These are phyloP conservation scores for Brachyalestes nurse DNA, from an alignment of 2,797 vertebrate species.

Conservation along the genomic window DNA sequence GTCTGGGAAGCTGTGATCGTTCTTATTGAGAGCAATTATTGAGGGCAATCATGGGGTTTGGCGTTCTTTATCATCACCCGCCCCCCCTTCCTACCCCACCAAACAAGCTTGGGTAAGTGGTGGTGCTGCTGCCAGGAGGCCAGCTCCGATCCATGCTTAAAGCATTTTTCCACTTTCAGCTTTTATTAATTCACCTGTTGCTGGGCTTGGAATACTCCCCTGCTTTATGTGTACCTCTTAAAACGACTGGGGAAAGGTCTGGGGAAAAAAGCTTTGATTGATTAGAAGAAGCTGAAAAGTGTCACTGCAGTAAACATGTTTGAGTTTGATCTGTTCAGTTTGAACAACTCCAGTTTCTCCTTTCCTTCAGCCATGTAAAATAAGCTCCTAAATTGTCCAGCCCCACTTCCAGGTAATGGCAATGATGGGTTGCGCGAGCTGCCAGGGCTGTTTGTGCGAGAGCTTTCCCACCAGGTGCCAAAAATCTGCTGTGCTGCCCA, in stretches of 20 bases:
- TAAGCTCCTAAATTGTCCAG: slow-evolving; percentile 21
- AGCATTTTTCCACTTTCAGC: slow-evolving; percentile 13
- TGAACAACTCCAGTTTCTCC: neutral
- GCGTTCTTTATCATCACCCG: slow-evolving; percentile 33
- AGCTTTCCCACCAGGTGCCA: slow-evolving; percentile 30
- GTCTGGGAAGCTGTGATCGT: slow-evolving; percentile 58
- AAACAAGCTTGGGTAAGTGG: slow-evolving; percentile 19
- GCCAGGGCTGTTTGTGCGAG: slow-evolving; percentile 40
- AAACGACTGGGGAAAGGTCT: neutral
- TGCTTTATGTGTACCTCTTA: neutral
- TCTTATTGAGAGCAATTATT: slow-evolving; percentile 58
- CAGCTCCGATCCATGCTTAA: slow-evolving; percentile 5
- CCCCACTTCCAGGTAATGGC: neutral
- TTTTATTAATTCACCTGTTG: slow-evolving; percentile 50
- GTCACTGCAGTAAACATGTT: neutral
- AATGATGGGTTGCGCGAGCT: slow-evolving; percentile 10
- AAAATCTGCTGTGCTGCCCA: slow-evolving; percentile 48
- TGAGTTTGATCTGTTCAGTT: slow-evolving; percentile 22
- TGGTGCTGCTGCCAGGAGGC: slow-evolving; percentile 35
- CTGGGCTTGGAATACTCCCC: slow-evolving; percentile 1
- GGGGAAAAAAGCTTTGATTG: neutral
- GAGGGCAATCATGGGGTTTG: slow-evolving; percentile 55
- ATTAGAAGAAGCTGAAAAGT: neutral
- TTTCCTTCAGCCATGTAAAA: slow-evolving; percentile 13
- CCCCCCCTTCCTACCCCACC: neutral